phyloP scores from a whole-genome alignment of 2,113 vertebrate genomes.

The Hyla sarda region DNA sequence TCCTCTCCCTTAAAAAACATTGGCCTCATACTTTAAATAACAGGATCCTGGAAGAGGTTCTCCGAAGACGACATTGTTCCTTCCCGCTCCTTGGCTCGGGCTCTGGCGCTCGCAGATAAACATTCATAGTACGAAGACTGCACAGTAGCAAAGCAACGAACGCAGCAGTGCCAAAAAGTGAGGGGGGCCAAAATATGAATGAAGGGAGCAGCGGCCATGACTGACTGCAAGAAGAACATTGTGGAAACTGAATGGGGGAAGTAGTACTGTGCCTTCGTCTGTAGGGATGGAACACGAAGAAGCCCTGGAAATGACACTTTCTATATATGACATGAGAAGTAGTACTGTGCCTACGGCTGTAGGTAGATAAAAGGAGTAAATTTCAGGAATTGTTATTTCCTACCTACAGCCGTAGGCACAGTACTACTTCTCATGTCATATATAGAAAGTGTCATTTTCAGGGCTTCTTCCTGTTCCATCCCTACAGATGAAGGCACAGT shows the following conservation, averaged over 20 bases:
- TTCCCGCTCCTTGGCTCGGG: not conserved
- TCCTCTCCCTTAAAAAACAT: constrained; percentile 65
- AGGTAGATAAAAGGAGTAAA: no score
- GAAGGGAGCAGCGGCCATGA: not conserved
- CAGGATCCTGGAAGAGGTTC: constrained; percentile 60
- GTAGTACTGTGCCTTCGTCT: no score
- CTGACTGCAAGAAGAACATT: not conserved
- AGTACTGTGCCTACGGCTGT: not conserved
- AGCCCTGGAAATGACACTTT: no score
- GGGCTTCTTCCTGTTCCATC: no score
- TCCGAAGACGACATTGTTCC: constrained; percentile 39
- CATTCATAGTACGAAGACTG: not conserved
- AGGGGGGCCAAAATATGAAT: not conserved
- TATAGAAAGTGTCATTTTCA: no score
- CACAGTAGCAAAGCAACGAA: constrained; percentile 21
- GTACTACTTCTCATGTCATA: no score
- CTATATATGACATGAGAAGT: no score
- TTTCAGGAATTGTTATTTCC: no score
- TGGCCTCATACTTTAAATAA: constrained; percentile 66
- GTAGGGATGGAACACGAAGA: no score
- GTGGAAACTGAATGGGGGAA: no score
- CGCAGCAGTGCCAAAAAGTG: constrained; percentile 2
- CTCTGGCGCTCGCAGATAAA: constrained; percentile 32
- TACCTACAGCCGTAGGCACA: not conserved
- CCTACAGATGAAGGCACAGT: no score